Base-by-base conservation (phyloP, 2,113 vertebrate species). In the Ictalurus punctatus region DNA sequence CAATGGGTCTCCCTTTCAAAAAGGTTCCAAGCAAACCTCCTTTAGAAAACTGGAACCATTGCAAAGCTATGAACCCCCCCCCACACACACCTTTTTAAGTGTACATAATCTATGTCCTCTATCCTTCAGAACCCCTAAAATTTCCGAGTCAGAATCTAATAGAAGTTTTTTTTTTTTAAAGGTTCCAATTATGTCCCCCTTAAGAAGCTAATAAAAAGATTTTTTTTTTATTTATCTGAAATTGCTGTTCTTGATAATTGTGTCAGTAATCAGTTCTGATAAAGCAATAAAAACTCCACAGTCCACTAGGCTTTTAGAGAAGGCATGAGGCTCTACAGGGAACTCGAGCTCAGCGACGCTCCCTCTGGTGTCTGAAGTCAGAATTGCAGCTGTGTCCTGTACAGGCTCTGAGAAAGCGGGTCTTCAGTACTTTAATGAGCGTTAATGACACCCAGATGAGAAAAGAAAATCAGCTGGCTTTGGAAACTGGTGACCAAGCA, bases 301-400 rank as follows among this genome's bases (percentile, higher is more conserved):
- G 54, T 82, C 10, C 23, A 0, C 9, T 83, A 0, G 16, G 14
- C 48, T 30, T 30, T 27, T 61, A 2, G 8, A 9, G 16, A 21
- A 58, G 0, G 1, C 44, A 52, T 6, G 23, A 40, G 7, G 37
- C 73, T 52, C 12, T 27, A 48, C 44, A 78, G 10, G 27, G 17
- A 59, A 19, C n/a, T 3, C 14, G 30, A 58, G 44, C 54, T 30
- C 3, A 37, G 56, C 34, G 19, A 83, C 2, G 12, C n/a, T 23
- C 65, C 83, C 67, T 58, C 84, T 86, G 21, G 67, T 86, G 84
- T 23, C 67, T 86, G 30, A 58, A 74, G n/a, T 25, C 19, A 8
- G 69, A 58, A 59, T 37, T 40, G 52, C 84, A 74, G 67, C 30
- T 58, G n/a, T 23, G 27, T 34, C 16, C n/a, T 30, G 7, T 30